Percentiles rank a stretch among this genome's conserved stretches.
phyloP scores from a whole-genome alignment of 1,140 invertebrate genomes.

The Drosophila mayri region DNA sequence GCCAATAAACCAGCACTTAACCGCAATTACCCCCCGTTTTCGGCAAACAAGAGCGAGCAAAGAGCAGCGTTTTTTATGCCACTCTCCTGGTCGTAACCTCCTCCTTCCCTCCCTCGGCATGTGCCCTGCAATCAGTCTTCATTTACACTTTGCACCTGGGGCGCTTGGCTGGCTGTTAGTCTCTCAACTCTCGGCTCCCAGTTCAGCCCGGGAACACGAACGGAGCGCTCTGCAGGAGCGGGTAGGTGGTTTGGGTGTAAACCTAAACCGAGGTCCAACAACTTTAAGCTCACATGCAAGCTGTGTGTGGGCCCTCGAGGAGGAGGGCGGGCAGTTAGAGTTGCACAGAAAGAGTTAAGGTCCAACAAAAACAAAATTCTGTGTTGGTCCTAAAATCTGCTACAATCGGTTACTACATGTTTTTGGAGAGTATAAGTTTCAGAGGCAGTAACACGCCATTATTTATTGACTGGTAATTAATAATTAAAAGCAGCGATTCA shows the following conservation, averaged over 20 bases:
- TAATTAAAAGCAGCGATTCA: constrained; percentile 1
- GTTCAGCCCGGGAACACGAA: constrained; percentile 58
- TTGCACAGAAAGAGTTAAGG: constrained; percentile 35
- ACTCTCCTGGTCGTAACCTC: constrained; percentile 19
- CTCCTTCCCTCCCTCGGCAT: constrained; percentile 47
- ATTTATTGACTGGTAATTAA: constrained; percentile 20
- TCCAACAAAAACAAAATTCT: constrained; percentile 28
- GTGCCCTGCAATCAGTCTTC: constrained; percentile 80
- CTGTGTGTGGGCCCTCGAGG: constrained; percentile 15
- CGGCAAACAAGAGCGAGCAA: constrained; percentile 65
- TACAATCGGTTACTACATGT: constrained; percentile 14
- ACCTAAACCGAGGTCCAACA: constrained; percentile 54
- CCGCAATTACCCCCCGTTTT: constrained; percentile 81
- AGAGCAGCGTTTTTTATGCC: constrained; percentile 66
- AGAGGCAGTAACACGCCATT: constrained; percentile 40
- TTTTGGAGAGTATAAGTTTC: constrained; percentile 49
- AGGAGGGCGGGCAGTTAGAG: constrained; percentile 12
- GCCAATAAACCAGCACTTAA: constrained; percentile 82
- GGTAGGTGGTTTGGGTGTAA: constrained; percentile 4
- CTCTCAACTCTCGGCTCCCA: constrained; percentile 35
- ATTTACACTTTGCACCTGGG: constrained; percentile 83
- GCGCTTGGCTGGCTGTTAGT: constrained; percentile 55
- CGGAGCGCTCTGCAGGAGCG: constrained; percentile 20
- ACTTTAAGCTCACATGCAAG: constrained; percentile 74
- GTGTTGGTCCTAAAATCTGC: constrained; percentile 20